A percentile compares a stretch with the other conserved stretches of the same genome.
phyloP scores from a whole-genome alignment of 2,888 invertebrate species.

The Brenthis ino region DNA sequence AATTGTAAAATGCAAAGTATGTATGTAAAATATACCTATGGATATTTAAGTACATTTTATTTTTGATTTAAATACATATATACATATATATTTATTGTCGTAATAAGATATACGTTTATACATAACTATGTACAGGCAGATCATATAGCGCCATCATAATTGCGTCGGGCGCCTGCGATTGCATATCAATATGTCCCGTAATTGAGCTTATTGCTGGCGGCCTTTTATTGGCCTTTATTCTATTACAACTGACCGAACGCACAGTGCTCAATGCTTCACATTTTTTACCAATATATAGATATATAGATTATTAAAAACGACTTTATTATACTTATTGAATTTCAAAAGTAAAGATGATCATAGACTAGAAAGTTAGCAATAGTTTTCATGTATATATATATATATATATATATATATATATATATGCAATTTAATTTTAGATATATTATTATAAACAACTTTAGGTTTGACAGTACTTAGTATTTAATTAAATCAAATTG shows the following conservation, averaged over 20 bases:
- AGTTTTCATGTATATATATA: too few relatives aligned
- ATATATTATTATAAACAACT: neutral
- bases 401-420: too few relatives aligned
- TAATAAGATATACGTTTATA: neutral
- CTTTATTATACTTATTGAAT: too few relatives aligned
- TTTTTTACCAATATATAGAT: neutral
- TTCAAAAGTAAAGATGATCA: too few relatives aligned
- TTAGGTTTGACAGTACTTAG: too few relatives aligned
- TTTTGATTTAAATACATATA: too few relatives aligned
- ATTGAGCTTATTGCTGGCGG: conserved; percentile 66
- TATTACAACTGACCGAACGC: conserved; percentile 60
- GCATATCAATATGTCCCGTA: conserved; percentile 72
- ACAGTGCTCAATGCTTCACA: conserved; percentile 27
- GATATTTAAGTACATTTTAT: too few relatives aligned
- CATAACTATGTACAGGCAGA: conserved; percentile 3
- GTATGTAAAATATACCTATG: neutral
- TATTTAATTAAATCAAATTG: too few relatives aligned
- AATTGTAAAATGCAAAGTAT: neutral
- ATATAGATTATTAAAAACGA: too few relatives aligned
- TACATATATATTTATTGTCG: neutral
- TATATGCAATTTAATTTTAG: too few relatives aligned
- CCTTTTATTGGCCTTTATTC: conserved; percentile 68
- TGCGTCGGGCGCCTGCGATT: conserved; percentile 69
- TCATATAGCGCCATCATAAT: conserved; percentile 50
- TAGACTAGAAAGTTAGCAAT: too few relatives aligned